Conservation (phyloP, 2,888 invertebrate genomes). For the Tortrix viridana region DNA sequence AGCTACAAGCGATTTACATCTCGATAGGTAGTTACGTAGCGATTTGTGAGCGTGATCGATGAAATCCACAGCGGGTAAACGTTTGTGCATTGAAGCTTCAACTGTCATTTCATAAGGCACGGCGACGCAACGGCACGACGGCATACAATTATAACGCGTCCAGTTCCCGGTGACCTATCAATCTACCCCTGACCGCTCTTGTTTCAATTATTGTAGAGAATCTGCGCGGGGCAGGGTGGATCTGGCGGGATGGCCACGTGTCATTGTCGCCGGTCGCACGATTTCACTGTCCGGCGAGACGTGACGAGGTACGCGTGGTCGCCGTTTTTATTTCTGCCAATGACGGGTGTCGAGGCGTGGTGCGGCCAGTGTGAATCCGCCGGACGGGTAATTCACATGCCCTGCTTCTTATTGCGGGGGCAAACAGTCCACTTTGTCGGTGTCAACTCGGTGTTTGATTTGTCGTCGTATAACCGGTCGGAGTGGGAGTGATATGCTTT, state of each 20-base stretch:
- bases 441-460: slow-evolving; percentile 48
- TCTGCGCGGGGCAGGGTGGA: slow-evolving; percentile 49
- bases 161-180: slow-evolving; percentile 55
- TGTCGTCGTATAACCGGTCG: slow-evolving; percentile 63
- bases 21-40: slow-evolving; percentile 77
- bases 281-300: slow-evolving; percentile 80
- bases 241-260: slow-evolving; percentile 60
- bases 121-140: slow-evolving; percentile 65
- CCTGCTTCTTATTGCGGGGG: slow-evolving; percentile 53
- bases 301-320: slow-evolving; percentile 83
- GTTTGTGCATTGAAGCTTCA: slow-evolving; percentile 79
- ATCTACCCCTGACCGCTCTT: slow-evolving; percentile 36
- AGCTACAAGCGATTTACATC: slow-evolving; percentile 78
- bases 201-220: slow-evolving; percentile 41
- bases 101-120: slow-evolving; percentile 82
- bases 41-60: slow-evolving; percentile 81
- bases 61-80: slow-evolving; percentile 78
- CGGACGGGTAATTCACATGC: slow-evolving; percentile 49
- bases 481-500: slow-evolving; percentile 83
- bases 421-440: slow-evolving; percentile 55
- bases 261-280: slow-evolving; percentile 82
- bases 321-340: slow-evolving; percentile 84
- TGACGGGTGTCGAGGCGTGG: slow-evolving; percentile 83
- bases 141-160: slow-evolving; percentile 61
- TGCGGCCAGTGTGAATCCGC: slow-evolving; percentile 67